Evolutionary conservation across 2,113 vertebrate species (phyloP).

Genomic region (Sialia sialis): DNA sequence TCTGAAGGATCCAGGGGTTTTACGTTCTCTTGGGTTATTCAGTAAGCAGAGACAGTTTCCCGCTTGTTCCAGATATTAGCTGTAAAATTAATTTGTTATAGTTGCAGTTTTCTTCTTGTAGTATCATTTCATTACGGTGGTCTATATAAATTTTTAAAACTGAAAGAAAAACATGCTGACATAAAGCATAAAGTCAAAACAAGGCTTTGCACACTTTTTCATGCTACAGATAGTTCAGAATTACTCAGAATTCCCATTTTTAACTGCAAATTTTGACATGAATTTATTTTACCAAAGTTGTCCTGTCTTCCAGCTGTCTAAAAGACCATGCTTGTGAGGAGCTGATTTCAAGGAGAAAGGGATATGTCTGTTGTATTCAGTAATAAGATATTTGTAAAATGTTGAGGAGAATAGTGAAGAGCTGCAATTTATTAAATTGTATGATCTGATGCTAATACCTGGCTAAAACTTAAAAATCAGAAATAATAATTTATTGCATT

Average conservation of each 20-base stretch:
- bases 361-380: not conserved
- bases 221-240: not conserved
- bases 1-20: not conserved
- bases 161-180: not conserved
- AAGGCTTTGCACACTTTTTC: not conserved
- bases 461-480: not conserved
- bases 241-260: not conserved
- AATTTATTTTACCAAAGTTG: not conserved
- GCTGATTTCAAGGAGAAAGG: not conserved
- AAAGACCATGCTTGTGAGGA: not conserved
- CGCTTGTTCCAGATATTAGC: not conserved
- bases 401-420: not conserved
- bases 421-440: not conserved
- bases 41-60: not conserved
- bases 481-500: not conserved
- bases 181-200: not conserved
- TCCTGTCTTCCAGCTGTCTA: not conserved
- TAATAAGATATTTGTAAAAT: not conserved
- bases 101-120: not conserved
- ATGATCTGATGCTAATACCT: not conserved
- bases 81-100: not conserved
- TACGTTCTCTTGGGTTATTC: not conserved
- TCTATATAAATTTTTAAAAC: not conserved
- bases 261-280: not conserved
- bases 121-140: not conserved